A percentile compares a stretch with the other conserved stretches of the same genome.
Conservation (phyloP, 1,140 invertebrate species). For the Leptinotarsa defecta region DNA sequence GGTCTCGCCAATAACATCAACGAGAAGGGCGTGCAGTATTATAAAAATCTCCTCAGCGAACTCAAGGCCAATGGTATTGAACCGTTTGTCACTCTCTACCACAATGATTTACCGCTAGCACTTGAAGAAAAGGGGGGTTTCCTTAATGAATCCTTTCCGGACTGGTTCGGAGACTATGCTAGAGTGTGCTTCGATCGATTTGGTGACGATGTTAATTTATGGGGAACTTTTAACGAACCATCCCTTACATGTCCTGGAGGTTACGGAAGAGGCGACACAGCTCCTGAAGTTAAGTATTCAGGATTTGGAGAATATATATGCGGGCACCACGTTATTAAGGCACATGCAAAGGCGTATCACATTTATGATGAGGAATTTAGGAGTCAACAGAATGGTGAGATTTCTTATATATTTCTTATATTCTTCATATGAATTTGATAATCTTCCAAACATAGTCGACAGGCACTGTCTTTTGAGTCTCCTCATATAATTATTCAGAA, state of each 20-base stretch:
- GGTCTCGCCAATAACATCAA: background rate
- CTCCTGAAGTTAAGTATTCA: slow-evolving; percentile 32
- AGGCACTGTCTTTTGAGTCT: too few species aligned
- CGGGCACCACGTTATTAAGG: slow-evolving; percentile 60
- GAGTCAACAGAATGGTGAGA: slow-evolving; percentile 7
- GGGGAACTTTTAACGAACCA: slow-evolving; percentile 61
- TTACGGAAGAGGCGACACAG: background rate
- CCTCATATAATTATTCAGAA: too few species aligned
- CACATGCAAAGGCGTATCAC: slow-evolving; percentile 62
- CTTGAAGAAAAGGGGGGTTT: slow-evolving; percentile 64
- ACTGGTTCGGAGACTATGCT: slow-evolving; percentile 51
- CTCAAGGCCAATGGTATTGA: background rate
- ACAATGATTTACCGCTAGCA: slow-evolving; percentile 6
- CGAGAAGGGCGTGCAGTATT: background rate
- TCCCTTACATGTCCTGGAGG: slow-evolving; percentile 57
- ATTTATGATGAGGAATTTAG: slow-evolving; percentile 59
- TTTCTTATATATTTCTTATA: too few species aligned
- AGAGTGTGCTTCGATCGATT: slow-evolving; percentile 31
- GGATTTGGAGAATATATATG: slow-evolving; percentile 62
- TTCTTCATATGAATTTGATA: too few species aligned
- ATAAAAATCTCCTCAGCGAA: slow-evolving; percentile 1
- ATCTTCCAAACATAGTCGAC: too few species aligned
- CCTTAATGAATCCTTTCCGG: slow-evolving; percentile 45
- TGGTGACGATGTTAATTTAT: slow-evolving; percentile 54
- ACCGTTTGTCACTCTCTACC: slow-evolving; percentile 3